Evolutionary conservation across 2,797 vertebrate genomes (phyloP).

Genomic region (Sparidentex hasta): DNA sequence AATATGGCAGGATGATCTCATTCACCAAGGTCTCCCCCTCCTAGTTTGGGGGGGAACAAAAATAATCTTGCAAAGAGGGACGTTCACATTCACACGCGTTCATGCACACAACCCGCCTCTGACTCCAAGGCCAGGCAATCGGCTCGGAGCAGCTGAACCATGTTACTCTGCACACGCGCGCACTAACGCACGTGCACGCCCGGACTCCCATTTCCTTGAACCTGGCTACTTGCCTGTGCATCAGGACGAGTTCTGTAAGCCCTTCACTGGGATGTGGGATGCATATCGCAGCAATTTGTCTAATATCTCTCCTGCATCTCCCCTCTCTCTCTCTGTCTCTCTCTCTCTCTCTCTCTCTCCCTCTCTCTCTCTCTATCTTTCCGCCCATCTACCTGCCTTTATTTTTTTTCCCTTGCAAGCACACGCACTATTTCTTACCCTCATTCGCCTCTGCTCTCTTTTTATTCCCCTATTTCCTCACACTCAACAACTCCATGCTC

Average conservation of each 20-base stretch:
- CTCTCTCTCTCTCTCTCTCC: no score
- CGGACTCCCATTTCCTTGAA: slow-evolving; percentile 63
- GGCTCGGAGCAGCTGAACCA: slow-evolving; percentile 74
- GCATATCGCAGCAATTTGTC: slow-evolving; percentile 62
- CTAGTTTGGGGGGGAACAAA: slow-evolving; percentile 70
- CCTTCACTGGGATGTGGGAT: slow-evolving; percentile 51
- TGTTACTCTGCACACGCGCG: slow-evolving; percentile 51
- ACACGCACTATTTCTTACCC: slow-evolving; percentile 30
- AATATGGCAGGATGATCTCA: slow-evolving; percentile 75
- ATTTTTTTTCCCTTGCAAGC: slow-evolving; percentile 44
- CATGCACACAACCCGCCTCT: slow-evolving; percentile 62
- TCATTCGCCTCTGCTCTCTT: slow-evolving; percentile 31
- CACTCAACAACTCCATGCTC: slow-evolving; percentile 36
- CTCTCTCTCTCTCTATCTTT: no score
- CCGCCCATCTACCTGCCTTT: slow-evolving; percentile 41
- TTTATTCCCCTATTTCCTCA: slow-evolving; percentile 36
- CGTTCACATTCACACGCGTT: slow-evolving; percentile 70
- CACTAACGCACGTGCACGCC: slow-evolving; percentile 34
- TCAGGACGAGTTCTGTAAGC: slow-evolving; percentile 51
- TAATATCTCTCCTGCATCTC: slow-evolving; percentile 54
- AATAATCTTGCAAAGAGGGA: slow-evolving; percentile 80
- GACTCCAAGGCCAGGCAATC: slow-evolving; percentile 72
- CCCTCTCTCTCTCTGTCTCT: slow-evolving; percentile 20
- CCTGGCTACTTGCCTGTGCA: slow-evolving; percentile 58
- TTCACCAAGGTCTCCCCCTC: slow-evolving; percentile 74